Evolutionary conservation across 2,888 invertebrate species (phyloP).

Genomic region (Nasonia oneida): DNA sequence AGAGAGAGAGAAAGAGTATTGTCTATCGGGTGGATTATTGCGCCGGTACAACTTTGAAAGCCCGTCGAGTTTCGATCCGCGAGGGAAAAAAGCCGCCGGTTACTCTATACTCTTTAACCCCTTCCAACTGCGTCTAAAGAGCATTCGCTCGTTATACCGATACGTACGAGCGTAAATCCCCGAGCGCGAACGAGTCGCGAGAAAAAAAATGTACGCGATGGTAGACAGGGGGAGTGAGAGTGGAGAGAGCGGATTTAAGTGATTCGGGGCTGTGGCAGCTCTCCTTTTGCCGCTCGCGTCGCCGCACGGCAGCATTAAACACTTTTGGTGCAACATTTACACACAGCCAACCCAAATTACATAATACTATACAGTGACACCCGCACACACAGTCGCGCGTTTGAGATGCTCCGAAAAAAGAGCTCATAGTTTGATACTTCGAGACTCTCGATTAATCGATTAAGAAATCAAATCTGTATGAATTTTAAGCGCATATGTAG

Average conservation of each 20-base stretch:
- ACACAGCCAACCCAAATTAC: not conserved
- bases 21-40: too few species aligned
- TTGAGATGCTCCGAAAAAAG: not conserved
- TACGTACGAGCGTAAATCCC: not conserved
- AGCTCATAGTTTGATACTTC: too few species aligned
- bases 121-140: slow-evolving; percentile 19
- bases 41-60: too few species aligned
- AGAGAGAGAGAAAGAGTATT: not conserved
- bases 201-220: not conserved
- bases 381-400: not conserved
- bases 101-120: too few species aligned
- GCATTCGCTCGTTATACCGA: slow-evolving; percentile 55
- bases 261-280: slow-evolving; percentile 3
- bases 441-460: not conserved
- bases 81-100: too few species aligned
- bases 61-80: too few species aligned
- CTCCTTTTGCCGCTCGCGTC: not conserved
- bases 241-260: slow-evolving; percentile 22
- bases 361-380: not conserved
- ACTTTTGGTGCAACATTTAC: not conserved
- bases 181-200: not conserved
- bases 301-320: not conserved
- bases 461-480: not conserved
- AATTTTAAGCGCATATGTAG: slow-evolving; percentile 46
- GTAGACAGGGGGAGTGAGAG: slow-evolving; percentile 3